Base-by-base conservation (phyloP, 2,888 invertebrate genomes). In the Camptogramma bilineatum region DNA sequence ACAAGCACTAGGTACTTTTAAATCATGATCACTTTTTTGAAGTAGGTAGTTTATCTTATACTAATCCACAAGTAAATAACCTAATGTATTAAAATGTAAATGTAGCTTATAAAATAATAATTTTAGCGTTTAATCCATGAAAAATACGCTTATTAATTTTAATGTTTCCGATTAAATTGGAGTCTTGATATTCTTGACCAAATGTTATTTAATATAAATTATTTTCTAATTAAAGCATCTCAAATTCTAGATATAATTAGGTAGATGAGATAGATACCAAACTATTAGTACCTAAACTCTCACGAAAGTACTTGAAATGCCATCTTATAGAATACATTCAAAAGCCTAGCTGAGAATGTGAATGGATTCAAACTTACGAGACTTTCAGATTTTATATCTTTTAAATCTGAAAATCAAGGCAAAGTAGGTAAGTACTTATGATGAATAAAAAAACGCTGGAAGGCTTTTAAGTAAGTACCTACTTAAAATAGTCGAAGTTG, bases 61-160 rank as follows among this genome's bases (percentile, higher is more conserved):
- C 58, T 55, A 56, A 55, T 56, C 62, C 51, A 52, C 56, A 52
- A 48, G 48, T 48, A 55, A 48, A 48, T 44, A 46, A 28, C 18
- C 16, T 17, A 42, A 53, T 52, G 24, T 69, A 62, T 67, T 68
- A 62, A 66, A 68, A 72, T 66, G 50, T 73, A 73, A n/a, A 71
- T 58, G 67, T 69, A 72, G 67, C 52, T 64, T 66, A 63, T 60
- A 58, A 44, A 62, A 52, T 62, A 56, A 48, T 82, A 81, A 79
- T 73, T 69, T 80, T 87, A 88, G 86, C 83, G 73, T 82, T 54
- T 83, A 89, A 89, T 86, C 90, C 88, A 87, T 91, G 85, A 91
- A 88, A 86, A 88, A 90, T 92, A 93, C 93, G 93, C 93, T 93
- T 93, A 93, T 92, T 93, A 93, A 92, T 91, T 91, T 91, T 92